Conservation (phyloP, 2,888 invertebrate species). For the Isoperla grammatica region DNA sequence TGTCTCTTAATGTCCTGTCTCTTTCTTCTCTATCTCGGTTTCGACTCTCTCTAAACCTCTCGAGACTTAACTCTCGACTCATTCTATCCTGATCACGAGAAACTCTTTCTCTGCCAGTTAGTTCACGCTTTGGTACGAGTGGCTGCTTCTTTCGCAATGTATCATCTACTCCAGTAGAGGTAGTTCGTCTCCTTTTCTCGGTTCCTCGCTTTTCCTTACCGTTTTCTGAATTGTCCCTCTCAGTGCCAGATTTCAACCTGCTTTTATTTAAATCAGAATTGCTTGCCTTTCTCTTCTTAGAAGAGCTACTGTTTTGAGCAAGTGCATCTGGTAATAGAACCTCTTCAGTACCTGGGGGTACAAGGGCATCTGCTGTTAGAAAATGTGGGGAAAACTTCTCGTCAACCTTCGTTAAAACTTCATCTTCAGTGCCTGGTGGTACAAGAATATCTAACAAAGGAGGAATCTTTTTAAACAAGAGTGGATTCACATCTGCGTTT, state of each 20-base stretch:
- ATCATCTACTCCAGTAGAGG: background rate
- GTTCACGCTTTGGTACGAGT: background rate
- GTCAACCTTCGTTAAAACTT: no score
- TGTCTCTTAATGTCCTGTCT: background rate
- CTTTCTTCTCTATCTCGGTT: background rate
- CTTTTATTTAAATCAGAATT: no score
- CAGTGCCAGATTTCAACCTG: no score
- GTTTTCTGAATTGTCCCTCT: no score
- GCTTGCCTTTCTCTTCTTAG: background rate
- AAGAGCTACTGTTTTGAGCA: background rate
- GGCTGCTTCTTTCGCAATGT: background rate
- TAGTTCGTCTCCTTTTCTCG: background rate
- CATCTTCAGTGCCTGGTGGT: no score
- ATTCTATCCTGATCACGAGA: constrained; percentile 5
- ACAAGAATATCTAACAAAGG: no score
- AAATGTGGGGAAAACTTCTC: no score
- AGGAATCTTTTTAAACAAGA: no score
- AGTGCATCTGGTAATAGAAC: background rate
- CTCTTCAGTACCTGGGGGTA: constrained; percentile 12
- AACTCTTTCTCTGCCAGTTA: background rate
- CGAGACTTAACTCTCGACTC: constrained; percentile 8
- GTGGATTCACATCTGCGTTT: no score
- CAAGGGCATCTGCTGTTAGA: background rate
- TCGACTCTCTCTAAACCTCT: background rate
- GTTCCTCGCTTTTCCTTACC: no score